Base-by-base conservation (phyloP, 2,113 vertebrate species). In the Cottus gobio region DNA sequence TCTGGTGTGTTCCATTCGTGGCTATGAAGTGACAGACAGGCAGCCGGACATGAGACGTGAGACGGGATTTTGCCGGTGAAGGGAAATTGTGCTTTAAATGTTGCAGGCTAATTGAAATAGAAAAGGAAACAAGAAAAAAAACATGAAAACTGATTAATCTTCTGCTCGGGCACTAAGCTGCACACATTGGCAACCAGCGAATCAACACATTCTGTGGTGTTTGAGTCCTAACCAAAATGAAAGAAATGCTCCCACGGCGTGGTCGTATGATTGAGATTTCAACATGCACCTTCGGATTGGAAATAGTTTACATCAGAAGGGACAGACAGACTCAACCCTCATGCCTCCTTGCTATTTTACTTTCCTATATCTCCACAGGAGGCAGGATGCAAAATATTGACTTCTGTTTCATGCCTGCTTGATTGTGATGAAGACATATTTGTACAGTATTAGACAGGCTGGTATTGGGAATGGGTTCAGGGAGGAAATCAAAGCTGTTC, bases 341-440 rank as follows among this genome's bases (percentile, higher is more conserved):
- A 66, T 77, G 62, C n/a, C 37, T 58, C 22, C 22, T 36, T 75
- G 67, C 81, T 36, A 56, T 3, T 63, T 78, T 13, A 65, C 48
- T 67, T 79, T 7, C 30, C 31, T 81, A 67, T 85, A 54, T 79
- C 77, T 73, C 79, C 44, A 65, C 66, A 57, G 48, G 50, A 83
- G 64, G 56, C 63, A 48, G 48, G 74, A 85, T 62, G 71, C 72
- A 70, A 44, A 70, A 70, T 85, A 83, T 82, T 89, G 79, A 85
- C 86, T 82, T 34, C 50, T 87, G 79, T 82, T 86, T 85, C 79
- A 84, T 76, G 72, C 68, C 70, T 24, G 74, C 75, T 82, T 91
- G 75, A 81, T 67, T 86, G 79, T 85, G 73, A 81, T 89, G 82
- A 77, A 86, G 83, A 91, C 73, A 58, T 80, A 91, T 88, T 82